Evolutionary conservation across 2,113 vertebrate species (phyloP).

Genomic region (Sylvietta virens): DNA sequence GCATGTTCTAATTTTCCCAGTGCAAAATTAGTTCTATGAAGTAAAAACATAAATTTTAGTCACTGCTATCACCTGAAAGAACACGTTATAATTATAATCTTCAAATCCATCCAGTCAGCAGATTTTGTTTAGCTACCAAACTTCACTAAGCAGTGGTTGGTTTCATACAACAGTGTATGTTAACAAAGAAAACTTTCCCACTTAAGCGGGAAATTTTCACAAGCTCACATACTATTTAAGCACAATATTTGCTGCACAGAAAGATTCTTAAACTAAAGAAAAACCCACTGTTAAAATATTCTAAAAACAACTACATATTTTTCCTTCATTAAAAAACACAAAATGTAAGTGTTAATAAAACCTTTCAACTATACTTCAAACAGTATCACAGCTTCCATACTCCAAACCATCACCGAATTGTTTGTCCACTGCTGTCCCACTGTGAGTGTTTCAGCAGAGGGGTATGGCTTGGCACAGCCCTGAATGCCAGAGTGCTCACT

Average conservation of each 20-base stretch:
- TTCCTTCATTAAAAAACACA: not conserved
- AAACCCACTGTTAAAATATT: not conserved
- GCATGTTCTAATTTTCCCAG: not conserved
- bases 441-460: not conserved
- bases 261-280: not conserved
- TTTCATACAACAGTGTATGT: not conserved
- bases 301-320: not conserved
- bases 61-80: not conserved
- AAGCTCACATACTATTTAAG: not conserved
- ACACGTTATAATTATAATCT: not conserved
- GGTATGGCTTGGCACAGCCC: not conserved
- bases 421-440: not conserved
- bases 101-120: not conserved
- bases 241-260: not conserved
- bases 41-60: not conserved
- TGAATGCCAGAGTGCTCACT: not conserved
- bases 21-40: not conserved
- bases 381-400: not conserved
- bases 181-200: not conserved
- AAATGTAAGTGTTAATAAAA: not conserved
- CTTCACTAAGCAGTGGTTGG: not conserved
- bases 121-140: not conserved
- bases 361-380: not conserved
- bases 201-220: not conserved
- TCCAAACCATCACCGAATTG: not conserved